These are phyloP conservation scores for Drosophila bocki DNA, from an alignment of 1,140 invertebrate species.

Conservation along the genomic window DNA sequence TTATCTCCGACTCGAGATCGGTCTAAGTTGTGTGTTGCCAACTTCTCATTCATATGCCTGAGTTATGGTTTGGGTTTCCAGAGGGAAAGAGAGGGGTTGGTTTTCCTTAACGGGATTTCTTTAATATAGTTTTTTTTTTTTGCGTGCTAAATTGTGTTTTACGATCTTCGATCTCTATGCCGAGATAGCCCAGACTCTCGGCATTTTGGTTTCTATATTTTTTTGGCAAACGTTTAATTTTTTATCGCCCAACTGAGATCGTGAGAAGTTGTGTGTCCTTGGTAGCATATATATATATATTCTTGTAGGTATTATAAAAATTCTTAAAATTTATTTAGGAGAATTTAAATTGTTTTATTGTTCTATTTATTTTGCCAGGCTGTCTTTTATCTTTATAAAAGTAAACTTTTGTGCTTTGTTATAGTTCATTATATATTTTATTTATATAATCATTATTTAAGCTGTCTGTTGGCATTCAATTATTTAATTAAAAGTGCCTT, in stretches of 20 bases:
- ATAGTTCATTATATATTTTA: no score
- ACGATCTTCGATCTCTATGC: conserved; percentile 46
- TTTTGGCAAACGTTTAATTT: conserved; percentile 65
- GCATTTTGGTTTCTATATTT: conserved; percentile 34
- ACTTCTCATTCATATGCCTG: conserved; percentile 77
- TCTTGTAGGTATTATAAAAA: not conserved
- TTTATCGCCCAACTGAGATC: conserved; percentile 60
- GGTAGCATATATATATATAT: conserved; percentile 1
- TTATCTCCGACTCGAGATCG: conserved; percentile 70
- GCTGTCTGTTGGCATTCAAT: not conserved
- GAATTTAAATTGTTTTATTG: not conserved
- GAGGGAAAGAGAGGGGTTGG: conserved; percentile 45
- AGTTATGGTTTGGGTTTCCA: conserved; percentile 70
- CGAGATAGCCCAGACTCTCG: conserved; percentile 45
- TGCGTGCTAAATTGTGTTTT: conserved; percentile 76
- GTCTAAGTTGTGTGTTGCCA: conserved; percentile 64
- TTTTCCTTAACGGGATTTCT: conserved; percentile 38
- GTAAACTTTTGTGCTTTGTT: not conserved
- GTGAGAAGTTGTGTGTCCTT: conserved; percentile 62
- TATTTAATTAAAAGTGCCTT: not conserved
- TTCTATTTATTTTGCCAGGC: no score
- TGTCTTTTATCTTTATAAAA: not conserved
- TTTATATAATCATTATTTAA: not conserved
- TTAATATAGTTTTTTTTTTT: conserved; percentile 45
- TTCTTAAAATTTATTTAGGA: not conserved